phyloP scores from a whole-genome alignment of 1,140 invertebrate species.

The Steinernema feltiae region DNA sequence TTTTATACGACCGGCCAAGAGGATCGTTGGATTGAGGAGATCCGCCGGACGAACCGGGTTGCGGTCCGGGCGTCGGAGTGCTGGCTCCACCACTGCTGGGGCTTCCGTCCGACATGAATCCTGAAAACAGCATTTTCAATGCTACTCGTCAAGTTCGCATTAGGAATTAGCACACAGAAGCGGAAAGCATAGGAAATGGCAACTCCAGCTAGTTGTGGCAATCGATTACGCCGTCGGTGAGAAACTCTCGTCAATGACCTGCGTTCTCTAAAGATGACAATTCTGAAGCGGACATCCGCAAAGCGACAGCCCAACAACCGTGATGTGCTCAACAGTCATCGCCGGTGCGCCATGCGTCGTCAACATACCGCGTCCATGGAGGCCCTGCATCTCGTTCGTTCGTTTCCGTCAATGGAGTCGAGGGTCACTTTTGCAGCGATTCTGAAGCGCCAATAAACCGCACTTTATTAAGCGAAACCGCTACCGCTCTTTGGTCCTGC shows the following conservation, averaged over 20 bases:
- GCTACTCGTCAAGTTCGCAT: too few relatives aligned
- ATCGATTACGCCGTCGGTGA: too few relatives aligned
- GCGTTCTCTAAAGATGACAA: too few relatives aligned
- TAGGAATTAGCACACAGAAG: too few relatives aligned
- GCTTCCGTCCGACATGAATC: slow-evolving; percentile 8
- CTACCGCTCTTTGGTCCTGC: neutral
- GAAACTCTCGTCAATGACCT: too few relatives aligned
- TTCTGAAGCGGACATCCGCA: too few relatives aligned
- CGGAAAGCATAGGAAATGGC: neutral
- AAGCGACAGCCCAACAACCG: neutral
- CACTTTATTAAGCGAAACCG: too few relatives aligned
- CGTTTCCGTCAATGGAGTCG: neutral
- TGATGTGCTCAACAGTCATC: neutral
- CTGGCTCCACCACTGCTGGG: neutral
- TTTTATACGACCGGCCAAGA: slow-evolving; percentile 17
- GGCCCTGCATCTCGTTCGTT: neutral
- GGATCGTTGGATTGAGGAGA: neutral
- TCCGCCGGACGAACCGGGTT: neutral
- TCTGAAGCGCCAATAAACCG: neutral
- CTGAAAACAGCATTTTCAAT: neutral
- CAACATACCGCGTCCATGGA: neutral
- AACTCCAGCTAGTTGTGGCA: too few relatives aligned
- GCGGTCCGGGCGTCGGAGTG: neutral
- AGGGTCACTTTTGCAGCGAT: neutral
- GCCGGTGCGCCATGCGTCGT: neutral